These are phyloP conservation scores for Heteropelma amictum DNA, from an alignment of 2,888 invertebrate genomes.

Conservation along the genomic window DNA sequence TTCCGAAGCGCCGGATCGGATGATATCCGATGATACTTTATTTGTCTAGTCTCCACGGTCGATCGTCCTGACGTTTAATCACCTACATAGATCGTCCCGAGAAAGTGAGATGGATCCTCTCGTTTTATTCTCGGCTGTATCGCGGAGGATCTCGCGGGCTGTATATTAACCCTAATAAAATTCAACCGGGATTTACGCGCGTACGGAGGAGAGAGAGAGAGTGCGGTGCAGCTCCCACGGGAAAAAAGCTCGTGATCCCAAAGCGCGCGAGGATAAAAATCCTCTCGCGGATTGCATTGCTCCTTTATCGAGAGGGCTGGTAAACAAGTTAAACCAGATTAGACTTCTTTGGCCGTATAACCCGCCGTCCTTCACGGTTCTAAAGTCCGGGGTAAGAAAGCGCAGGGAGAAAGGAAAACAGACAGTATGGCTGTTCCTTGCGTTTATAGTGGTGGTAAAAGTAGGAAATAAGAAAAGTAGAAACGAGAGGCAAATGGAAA, in stretches of 20 bases:
- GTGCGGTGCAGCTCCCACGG: slow-evolving; percentile 13
- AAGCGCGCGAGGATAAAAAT: slow-evolving; percentile 55
- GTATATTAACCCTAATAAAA: slow-evolving; percentile 71
- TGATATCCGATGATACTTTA: background rate
- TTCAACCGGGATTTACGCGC: slow-evolving; percentile 64
- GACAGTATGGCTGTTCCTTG: slow-evolving; percentile 15
- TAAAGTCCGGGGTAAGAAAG: slow-evolving; percentile 36
- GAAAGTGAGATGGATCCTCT: slow-evolving; percentile 30
- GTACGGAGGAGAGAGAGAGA: background rate
- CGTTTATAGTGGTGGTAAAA: slow-evolving; percentile 36
- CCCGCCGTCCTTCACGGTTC: slow-evolving; percentile 10
- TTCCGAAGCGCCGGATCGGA: background rate
- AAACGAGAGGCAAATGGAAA: slow-evolving; percentile 33
- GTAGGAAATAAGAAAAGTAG: slow-evolving; percentile 20
- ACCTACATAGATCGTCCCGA: background rate
- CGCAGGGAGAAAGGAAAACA: slow-evolving; percentile 40
- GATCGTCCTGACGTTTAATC: slow-evolving; percentile 9
- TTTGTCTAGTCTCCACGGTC: background rate
- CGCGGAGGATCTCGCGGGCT: slow-evolving; percentile 43
- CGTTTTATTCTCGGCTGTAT: slow-evolving; percentile 23
- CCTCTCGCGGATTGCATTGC: slow-evolving; percentile 63
- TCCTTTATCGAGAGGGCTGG: slow-evolving; percentile 69
- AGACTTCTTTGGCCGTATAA: slow-evolving; percentile 60
- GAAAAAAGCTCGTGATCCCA: slow-evolving; percentile 11
- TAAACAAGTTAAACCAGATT: slow-evolving; percentile 74